A percentile compares a stretch with the other conserved stretches of the same genome.
These are phyloP conservation scores for Trimorus sp. DNA, from an alignment of 2,888 invertebrate species.

Conservation along the genomic window DNA sequence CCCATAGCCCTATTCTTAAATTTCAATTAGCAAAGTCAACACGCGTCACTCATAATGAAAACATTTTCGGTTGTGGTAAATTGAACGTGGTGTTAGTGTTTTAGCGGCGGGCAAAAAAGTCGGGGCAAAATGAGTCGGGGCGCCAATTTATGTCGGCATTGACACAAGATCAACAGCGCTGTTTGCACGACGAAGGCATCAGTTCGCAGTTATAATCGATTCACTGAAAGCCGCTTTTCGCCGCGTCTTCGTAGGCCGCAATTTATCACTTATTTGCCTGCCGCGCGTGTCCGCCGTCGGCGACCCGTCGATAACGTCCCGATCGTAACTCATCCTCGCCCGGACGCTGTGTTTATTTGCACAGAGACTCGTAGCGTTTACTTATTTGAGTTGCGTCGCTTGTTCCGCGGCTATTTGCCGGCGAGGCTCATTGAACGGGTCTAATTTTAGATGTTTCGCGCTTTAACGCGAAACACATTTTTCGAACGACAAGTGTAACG, in stretches of 20 bases:
- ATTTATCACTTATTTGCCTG: conserved; percentile 54
- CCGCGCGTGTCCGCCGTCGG: conserved; percentile 31
- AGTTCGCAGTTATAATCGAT: conserved; percentile 51
- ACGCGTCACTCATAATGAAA: not conserved
- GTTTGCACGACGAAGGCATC: conserved; percentile 44
- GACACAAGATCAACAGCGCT: conserved; percentile 49
- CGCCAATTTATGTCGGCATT: conserved; percentile 46
- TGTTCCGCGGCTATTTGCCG: conserved; percentile 18
- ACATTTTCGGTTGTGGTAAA: conserved; percentile 20
- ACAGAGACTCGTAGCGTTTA: conserved; percentile 20
- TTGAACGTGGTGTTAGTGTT: conserved; percentile 25
- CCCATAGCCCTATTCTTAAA: not conserved
- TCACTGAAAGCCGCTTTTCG: conserved; percentile 48
- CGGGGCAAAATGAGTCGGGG: conserved; percentile 20
- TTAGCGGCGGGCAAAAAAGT: conserved; percentile 32
- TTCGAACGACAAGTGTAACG: conserved; percentile 40
- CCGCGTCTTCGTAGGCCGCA: conserved; percentile 31
- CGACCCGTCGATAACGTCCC: conserved; percentile 44
- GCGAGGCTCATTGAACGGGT: conserved; percentile 14
- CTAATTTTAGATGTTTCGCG: conserved; percentile 43
- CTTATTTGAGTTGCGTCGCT: conserved; percentile 15
- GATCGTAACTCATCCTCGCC: conserved; percentile 31
- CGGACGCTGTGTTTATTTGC: conserved; percentile 30
- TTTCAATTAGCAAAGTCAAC: conserved; percentile 31
- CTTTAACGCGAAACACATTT: conserved; percentile 30